Evolutionary conservation across 2,888 invertebrate species (phyloP), one percentile per base, ranked within the genome.

Genomic region (Chouioia cunea): DNA sequence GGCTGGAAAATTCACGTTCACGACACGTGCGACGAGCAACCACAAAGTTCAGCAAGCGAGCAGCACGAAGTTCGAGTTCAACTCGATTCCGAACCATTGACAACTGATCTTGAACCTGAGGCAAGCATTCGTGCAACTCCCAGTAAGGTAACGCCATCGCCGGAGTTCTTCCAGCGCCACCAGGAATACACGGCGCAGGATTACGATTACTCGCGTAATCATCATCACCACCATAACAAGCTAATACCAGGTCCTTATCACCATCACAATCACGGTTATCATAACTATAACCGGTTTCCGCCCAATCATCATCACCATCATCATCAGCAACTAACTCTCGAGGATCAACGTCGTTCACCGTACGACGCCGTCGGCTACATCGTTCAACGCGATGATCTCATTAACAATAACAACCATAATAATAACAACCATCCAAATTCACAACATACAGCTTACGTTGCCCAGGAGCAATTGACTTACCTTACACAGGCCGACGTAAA

Each of bases 1-100:
- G 97, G 97, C 59, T 97, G 97, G 96, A 96, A 95, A 87, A 97
- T 98, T 79, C 93, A 95, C 85, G 95, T 98, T 0, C 88, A 93
- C 75, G 96, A 97, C 84, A 89, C 89, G 56, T 96, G 96, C 81
- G 93, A 94, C 76, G 85, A 83, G 18, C 80, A 83, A 0, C 72
- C 76, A 18, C 59, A 70, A 0, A 86, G 86, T 1, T 88, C 89
- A 56, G 90, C 88, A 22, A 91, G 90, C 73, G 89, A 90, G 73
- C 85, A 83, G 52, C 86, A 86, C 69, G 89, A 89, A 79, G 88
- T 89, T 63, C 88, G 88, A 77, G 87, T 86, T 15, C 84, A 87
- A 76, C 86, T 87, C 4, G 87, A 89, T 75, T 84, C 83, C 4
- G 54, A 52, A 4, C 46, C 70, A 12, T 85, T 86, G 3, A 86